A percentile compares a stretch with the other conserved stretches of the same genome.
Evolutionary conservation across 2,113 vertebrate species (phyloP).

Genomic region (Scopus umbretta): DNA sequence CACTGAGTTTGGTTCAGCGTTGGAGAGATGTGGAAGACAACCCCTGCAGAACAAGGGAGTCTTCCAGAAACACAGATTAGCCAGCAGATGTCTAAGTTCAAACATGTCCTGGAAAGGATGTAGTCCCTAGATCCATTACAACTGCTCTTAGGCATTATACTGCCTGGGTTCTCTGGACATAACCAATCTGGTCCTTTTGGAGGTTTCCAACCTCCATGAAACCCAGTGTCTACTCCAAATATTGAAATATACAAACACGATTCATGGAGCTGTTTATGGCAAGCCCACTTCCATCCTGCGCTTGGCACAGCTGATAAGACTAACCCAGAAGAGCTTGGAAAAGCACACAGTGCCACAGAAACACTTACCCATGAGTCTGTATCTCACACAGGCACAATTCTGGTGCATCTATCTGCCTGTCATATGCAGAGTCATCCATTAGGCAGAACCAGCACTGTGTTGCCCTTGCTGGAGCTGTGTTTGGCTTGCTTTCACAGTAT

Average conservation of each 20-base stretch:
- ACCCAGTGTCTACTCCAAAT: not conserved
- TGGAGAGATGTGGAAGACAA: not conserved
- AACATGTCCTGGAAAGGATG: not conserved
- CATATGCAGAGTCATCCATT: not conserved
- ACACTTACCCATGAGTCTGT: not conserved
- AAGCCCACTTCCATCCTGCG: not conserved
- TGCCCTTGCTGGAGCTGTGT: not conserved
- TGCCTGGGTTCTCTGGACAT: not conserved
- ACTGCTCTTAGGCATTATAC: not conserved
- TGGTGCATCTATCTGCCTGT: not conserved
- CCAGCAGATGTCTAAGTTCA: not conserved
- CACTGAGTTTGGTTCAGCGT: not conserved
- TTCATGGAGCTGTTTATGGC: not conserved
- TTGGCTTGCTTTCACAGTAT: not conserved
- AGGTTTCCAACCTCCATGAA: not conserved
- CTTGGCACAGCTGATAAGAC: not conserved
- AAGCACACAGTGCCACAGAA: not conserved
- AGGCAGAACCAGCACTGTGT: accelerated
- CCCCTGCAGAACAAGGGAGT: not conserved
- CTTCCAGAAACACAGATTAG: not conserved
- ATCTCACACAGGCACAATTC: not conserved
- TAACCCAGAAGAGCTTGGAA: not conserved
- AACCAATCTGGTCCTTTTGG: not conserved
- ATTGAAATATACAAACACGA: not conserved
- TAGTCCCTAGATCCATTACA: not conserved